phyloP scores from a whole-genome alignment of 2,113 vertebrate species.

The Shinisaurus crocodilurus region DNA sequence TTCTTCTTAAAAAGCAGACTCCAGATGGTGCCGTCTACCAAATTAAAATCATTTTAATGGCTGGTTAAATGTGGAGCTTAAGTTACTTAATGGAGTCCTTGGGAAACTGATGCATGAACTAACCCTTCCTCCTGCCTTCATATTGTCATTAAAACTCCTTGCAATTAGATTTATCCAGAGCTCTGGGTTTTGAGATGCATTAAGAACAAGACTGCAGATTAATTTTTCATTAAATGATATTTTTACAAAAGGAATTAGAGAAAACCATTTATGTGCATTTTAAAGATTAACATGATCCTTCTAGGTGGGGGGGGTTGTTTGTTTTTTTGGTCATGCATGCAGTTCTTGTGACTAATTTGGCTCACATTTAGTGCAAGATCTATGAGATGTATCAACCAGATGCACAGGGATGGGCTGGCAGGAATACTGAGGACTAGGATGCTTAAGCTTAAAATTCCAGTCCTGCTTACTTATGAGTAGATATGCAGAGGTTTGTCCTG shows the following conservation, averaged over 20 bases:
- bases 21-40: constrained; percentile 31
- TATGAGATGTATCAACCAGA: not conserved
- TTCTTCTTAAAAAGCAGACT: constrained; percentile 41
- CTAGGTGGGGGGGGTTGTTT: not conserved
- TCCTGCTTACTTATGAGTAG: too few relatives aligned
- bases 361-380: not conserved
- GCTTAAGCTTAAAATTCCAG: not conserved
- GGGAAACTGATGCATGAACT: constrained; percentile 10
- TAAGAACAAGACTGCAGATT: not conserved
- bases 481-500: too few relatives aligned
- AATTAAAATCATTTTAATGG: constrained; percentile 50
- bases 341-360: not conserved
- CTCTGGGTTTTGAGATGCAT: constrained; percentile 34
- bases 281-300: not conserved
- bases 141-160: not conserved
- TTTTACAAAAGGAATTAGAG: constrained; percentile 36
- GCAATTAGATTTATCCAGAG: constrained; percentile 18
- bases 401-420: not conserved
- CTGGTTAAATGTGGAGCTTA: constrained; percentile 25
- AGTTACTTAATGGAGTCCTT: constrained; percentile 29
- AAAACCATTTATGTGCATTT: constrained; percentile 31
- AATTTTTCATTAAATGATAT: constrained; percentile 28
- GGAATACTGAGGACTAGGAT: not conserved
- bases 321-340: not conserved
- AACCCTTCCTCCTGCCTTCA: not conserved